Evolutionary conservation across 2,888 invertebrate genomes (phyloP).

Genomic region (Calameuta idolon): DNA sequence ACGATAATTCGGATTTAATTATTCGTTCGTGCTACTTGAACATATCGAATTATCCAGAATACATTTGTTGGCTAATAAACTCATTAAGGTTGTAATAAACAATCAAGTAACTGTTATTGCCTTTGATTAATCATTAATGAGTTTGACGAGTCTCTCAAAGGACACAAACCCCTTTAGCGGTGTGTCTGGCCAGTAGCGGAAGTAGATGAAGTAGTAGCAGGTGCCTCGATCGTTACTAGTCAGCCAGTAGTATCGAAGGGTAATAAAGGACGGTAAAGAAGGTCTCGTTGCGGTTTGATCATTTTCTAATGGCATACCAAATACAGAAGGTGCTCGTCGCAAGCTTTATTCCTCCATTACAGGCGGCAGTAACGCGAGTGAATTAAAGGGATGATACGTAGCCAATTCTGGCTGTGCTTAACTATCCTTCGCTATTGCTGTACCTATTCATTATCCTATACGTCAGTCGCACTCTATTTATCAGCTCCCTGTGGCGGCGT

Average conservation of each 20-base stretch:
- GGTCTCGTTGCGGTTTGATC: not conserved
- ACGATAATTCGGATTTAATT: not conserved
- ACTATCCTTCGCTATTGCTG: not conserved
- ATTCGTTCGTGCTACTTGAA: not conserved
- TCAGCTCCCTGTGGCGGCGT: not conserved
- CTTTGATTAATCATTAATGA: not conserved
- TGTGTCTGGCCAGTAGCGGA: not conserved
- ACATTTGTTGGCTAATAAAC: not conserved
- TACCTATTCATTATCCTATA: not conserved
- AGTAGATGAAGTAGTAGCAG: not conserved
- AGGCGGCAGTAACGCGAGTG: not conserved
- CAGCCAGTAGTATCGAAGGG: not conserved
- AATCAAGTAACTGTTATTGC: not conserved
- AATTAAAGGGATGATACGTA: not conserved
- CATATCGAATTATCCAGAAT: not conserved
- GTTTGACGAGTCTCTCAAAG: not conserved
- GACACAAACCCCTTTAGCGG: not conserved
- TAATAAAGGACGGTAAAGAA: not conserved
- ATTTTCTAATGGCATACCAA: not conserved
- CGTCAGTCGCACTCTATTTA: not conserved
- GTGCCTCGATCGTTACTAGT: not conserved
- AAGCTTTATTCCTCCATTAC: not conserved
- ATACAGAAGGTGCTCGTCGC: not conserved
- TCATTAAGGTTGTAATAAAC: not conserved
- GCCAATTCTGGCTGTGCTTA: not conserved